These are phyloP conservation scores for Vimba vimba DNA, from an alignment of 2,113 vertebrate species.

Conservation along the genomic window DNA sequence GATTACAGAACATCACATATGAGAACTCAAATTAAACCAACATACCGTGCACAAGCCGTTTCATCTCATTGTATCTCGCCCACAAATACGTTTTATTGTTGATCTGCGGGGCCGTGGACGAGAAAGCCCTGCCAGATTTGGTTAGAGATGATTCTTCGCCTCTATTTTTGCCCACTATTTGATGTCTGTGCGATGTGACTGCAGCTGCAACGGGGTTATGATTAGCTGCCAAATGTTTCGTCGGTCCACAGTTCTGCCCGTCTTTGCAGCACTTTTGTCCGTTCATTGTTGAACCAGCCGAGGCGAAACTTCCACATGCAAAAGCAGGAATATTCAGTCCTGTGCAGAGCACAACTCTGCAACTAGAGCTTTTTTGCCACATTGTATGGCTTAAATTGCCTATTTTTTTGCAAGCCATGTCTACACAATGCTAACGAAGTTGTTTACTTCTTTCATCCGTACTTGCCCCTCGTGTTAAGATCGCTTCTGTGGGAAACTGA, in stretches of 20 bases:
- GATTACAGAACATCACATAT: not conserved
- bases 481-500: not conserved
- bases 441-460: constrained; percentile 37
- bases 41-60: constrained; percentile 82
- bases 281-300: constrained; percentile 36
- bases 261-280: constrained; percentile 53
- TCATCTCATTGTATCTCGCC: constrained; percentile 80
- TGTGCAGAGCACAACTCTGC: not conserved
- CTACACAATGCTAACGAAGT: not conserved
- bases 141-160: constrained; percentile 56
- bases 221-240: constrained; percentile 3
- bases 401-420: constrained; percentile 56
- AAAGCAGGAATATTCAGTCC: constrained; percentile 42
- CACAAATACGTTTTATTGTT: constrained; percentile 76
- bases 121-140: constrained; percentile 66
- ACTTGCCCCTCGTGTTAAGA: not conserved
- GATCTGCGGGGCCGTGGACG: constrained; percentile 65
- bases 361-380: constrained; percentile 45
- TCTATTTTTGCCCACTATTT: constrained; percentile 58
- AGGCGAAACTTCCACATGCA: constrained; percentile 46
- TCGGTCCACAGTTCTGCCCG: constrained; percentile 28
- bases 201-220: constrained; percentile 4
- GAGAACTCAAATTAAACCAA: not conserved
- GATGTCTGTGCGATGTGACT: constrained; percentile 47
- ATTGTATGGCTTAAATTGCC: constrained; percentile 31